Evolutionary conservation across 1,140 invertebrate genomes (phyloP).

Genomic region (Atta colombica): DNA sequence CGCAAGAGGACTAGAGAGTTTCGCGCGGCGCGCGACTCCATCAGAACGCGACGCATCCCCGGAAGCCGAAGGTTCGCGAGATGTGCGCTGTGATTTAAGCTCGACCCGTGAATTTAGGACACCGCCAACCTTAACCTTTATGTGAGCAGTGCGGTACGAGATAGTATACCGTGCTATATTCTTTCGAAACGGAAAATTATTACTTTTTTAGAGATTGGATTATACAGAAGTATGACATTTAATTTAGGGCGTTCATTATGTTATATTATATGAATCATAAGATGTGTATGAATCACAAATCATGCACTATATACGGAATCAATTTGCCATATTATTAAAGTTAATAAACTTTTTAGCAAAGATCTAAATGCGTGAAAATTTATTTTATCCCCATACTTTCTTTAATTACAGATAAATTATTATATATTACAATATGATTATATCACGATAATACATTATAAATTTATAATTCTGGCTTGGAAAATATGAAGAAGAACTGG

Average conservation of each 20-base stretch:
- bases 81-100: constrained; percentile 33
- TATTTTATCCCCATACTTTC: background rate
- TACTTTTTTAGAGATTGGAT: background rate
- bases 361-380: background rate
- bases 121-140: constrained; percentile 39
- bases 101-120: constrained; percentile 43
- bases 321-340: background rate
- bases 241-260: background rate
- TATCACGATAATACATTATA: background rate
- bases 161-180: background rate
- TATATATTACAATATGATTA: background rate
- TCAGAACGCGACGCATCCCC: constrained; percentile 50
- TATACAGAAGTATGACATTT: background rate
- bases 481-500: background rate
- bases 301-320: background rate
- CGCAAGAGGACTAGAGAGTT: constrained; percentile 61
- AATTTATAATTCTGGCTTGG: background rate
- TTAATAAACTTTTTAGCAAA: background rate
- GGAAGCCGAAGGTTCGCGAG: constrained; percentile 51
- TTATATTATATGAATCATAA: background rate
- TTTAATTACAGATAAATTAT: background rate
- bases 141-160: background rate
- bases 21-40: constrained; percentile 46
- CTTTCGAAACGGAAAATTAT: background rate
- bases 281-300: background rate